phyloP scores from a whole-genome alignment of 2,888 invertebrate species.

The Drosophila meridionalis region DNA sequence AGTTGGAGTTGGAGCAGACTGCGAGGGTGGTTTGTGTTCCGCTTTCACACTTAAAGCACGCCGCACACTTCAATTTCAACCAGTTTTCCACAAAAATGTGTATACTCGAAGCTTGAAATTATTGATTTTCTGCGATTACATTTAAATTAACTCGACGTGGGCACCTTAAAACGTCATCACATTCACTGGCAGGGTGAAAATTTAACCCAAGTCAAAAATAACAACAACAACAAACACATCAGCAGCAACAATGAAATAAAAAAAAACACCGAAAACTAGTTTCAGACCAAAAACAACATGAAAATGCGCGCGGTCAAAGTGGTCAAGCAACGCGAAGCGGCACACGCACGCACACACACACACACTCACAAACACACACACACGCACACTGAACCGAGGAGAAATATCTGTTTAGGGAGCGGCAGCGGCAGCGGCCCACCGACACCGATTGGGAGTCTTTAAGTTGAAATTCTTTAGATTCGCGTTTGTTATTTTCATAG shows the following conservation, averaged over 20 bases:
- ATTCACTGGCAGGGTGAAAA: constrained; percentile 53
- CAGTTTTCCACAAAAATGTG: constrained; percentile 53
- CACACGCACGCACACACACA: constrained; percentile 34
- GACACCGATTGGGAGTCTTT: constrained; percentile 17
- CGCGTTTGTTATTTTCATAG: constrained; percentile 39
- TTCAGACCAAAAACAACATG: constrained; percentile 56
- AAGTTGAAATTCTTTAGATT: constrained; percentile 45
- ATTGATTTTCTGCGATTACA: constrained; percentile 69
- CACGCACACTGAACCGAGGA: constrained; percentile 33
- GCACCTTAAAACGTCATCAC: constrained; percentile 66
- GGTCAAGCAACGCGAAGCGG: constrained; percentile 77
- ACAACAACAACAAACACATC: constrained; percentile 18
- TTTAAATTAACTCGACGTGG: constrained; percentile 45
- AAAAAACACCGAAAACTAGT: constrained; percentile 56
- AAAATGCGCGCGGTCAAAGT: constrained; percentile 79
- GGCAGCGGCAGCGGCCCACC: constrained; percentile 48
- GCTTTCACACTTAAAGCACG: constrained; percentile 69
- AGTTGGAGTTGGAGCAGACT: constrained; percentile 49
- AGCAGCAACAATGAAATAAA: constrained; percentile 16
- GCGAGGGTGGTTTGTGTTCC: constrained; percentile 71
- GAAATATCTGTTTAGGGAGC: constrained; percentile 68
- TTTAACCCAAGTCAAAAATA: constrained; percentile 27
- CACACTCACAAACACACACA: neutral
- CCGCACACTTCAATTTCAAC: constrained; percentile 56
- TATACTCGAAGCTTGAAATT: constrained; percentile 72